Evolutionary conservation across 2,888 invertebrate species (phyloP).

Genomic region (Timandra comae): DNA sequence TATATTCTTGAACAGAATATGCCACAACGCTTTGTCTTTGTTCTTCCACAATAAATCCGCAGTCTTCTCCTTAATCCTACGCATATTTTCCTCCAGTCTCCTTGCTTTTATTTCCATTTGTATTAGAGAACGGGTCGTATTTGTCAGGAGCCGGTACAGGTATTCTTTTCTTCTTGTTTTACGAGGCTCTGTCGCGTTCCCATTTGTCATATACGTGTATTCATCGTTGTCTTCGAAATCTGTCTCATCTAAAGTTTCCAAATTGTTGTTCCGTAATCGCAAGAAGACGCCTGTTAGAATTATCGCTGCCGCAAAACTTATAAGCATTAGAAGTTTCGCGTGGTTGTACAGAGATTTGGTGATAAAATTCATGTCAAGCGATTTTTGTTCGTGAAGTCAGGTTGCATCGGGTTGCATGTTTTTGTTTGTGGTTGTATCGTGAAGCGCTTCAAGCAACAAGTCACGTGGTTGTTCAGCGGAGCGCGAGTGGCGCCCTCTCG

Average conservation of each 20-base stretch:
- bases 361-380: conserved; percentile 64
- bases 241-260: conserved; percentile 32
- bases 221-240: conserved; percentile 39
- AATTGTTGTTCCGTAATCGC: conserved; percentile 25
- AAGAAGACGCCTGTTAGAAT: conserved; percentile 53
- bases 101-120: conserved; percentile 77
- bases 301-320: conserved; percentile 51
- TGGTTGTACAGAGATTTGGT: conserved; percentile 56
- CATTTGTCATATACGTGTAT: conserved; percentile 59
- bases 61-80: conserved; percentile 75
- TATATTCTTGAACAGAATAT: conserved; percentile 73
- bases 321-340: conserved; percentile 56
- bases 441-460: conserved; percentile 56
- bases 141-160: conserved; percentile 73
- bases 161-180: conserved; percentile 70
- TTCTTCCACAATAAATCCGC: conserved; percentile 76
- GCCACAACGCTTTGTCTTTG: conserved; percentile 74
- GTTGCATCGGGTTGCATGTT: conserved; percentile 45
- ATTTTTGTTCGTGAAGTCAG: conserved; percentile 29
- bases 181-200: conserved; percentile 46
- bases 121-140: conserved; percentile 75
- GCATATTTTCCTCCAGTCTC: conserved; percentile 75
- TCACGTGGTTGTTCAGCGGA: conserved; percentile 49
- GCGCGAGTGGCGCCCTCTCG: conserved; percentile 68
- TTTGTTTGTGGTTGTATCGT: conserved; percentile 28